phyloP scores from a whole-genome alignment of 2,797 vertebrate species.

The Labeo calbasu region DNA sequence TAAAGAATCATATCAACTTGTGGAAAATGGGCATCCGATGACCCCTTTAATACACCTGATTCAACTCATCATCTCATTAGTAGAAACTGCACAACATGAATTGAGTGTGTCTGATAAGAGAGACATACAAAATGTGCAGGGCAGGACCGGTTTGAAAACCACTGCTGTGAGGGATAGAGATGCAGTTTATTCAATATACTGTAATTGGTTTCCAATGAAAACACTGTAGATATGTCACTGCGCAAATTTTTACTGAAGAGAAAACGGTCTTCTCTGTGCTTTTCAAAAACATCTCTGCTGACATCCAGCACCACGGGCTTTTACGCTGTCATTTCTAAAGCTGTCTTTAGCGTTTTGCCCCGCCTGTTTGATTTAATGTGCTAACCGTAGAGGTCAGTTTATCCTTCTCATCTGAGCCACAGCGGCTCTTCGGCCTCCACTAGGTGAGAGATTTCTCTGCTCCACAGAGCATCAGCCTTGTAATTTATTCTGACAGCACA shows the following conservation, averaged over 20 bases:
- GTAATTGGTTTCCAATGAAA: neutral
- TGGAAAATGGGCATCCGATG: no score
- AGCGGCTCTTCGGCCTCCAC: slow-evolving; percentile 43
- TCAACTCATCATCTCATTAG: no score
- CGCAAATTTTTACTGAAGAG: neutral
- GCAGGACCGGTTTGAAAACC: no score
- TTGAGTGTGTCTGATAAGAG: no score
- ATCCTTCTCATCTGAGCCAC: slow-evolving; percentile 39
- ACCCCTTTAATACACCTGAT: no score
- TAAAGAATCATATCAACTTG: no score
- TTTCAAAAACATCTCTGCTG: neutral
- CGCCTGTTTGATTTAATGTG: slow-evolving; percentile 20
- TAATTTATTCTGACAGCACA: slow-evolving; percentile 58
- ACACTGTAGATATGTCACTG: neutral
- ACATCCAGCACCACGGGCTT: neutral
- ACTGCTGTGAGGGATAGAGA: neutral
- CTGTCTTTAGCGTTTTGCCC: neutral
- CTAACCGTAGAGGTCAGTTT: slow-evolving; percentile 46
- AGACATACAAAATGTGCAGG: no score
- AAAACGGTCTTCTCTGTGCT: neutral
- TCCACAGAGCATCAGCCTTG: slow-evolving; percentile 16
- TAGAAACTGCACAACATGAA: no score
- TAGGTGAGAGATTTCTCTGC: slow-evolving; percentile 11
- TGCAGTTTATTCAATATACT: neutral
- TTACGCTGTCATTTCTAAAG: neutral